A percentile compares a stretch with the other conserved stretches of the same genome.
Evolutionary conservation across 2,888 invertebrate genomes (phyloP).

Genomic region (Chaetoderma sp.): DNA sequence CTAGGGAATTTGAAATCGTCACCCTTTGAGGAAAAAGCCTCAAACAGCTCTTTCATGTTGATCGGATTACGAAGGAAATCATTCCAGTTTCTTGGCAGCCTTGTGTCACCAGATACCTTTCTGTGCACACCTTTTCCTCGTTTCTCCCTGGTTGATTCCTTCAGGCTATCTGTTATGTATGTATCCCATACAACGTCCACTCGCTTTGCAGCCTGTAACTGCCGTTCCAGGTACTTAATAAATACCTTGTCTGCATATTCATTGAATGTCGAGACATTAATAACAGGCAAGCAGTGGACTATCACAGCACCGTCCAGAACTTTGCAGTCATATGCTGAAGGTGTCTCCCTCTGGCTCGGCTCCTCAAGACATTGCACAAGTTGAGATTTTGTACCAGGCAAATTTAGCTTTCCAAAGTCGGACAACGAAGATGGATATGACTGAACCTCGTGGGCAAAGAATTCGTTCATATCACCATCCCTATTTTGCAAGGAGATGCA

Average conservation of each 20-base stretch:
- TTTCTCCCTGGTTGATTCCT: constrained; percentile 29
- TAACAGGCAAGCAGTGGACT: constrained; percentile 24
- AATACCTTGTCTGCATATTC: constrained; percentile 31
- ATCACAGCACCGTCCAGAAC: constrained; percentile 37
- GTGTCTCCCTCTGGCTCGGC: neutral
- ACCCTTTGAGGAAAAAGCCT: constrained; percentile 9
- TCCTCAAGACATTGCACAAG: constrained; percentile 10
- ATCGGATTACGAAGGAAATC: constrained; percentile 18
- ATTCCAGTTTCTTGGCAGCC: too few relatives aligned
- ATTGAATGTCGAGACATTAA: constrained; percentile 28
- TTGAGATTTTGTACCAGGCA: constrained; percentile 17
- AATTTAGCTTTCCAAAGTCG: constrained; percentile 18
- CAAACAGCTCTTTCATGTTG: constrained; percentile 27
- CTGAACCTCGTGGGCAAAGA: constrained; percentile 27
- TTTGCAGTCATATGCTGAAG: constrained; percentile 11
- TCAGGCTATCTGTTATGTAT: constrained; percentile 32
- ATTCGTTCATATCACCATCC: constrained; percentile 19
- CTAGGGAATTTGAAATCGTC: too few relatives aligned
- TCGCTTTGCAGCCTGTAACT: constrained; percentile 22
- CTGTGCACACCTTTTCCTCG: constrained; percentile 34
- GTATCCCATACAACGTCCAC: constrained; percentile 38
- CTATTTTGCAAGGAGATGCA: constrained; percentile 19
- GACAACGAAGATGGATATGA: constrained; percentile 18
- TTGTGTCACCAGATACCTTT: too few relatives aligned
- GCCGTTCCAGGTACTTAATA: constrained; percentile 23